Conservation (phyloP, 2,888 invertebrate genomes). For the Rhyacophila evoluta region DNA sequence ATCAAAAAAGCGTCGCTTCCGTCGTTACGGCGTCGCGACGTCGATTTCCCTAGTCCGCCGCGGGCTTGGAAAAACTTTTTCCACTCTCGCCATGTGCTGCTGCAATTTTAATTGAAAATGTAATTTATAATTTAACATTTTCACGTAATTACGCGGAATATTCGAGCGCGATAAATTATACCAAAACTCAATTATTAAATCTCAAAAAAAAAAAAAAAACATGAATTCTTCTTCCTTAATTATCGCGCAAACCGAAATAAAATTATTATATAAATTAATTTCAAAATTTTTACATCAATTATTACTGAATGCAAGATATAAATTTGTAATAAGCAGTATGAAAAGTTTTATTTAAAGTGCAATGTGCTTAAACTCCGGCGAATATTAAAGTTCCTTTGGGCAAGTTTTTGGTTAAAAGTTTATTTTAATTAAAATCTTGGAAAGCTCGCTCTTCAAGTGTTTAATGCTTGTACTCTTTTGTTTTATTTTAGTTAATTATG, state of each 20-base stretch:
- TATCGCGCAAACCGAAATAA: neutral
- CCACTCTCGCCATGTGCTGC: constrained; percentile 36
- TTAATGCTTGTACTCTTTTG: constrained; percentile 11
- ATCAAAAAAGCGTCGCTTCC: neutral
- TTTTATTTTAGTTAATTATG: constrained; percentile 14
- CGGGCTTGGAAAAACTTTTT: constrained; percentile 38
- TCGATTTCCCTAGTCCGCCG: constrained; percentile 26
- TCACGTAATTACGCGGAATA: constrained; percentile 41
- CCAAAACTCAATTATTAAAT: neutral
- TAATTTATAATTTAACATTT: constrained; percentile 47
- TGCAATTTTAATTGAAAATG: constrained; percentile 48
- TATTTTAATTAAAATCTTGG: constrained; percentile 23
- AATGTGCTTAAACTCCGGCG: neutral
- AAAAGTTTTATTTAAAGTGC: constrained; percentile 19
- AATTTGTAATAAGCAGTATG: neutral
- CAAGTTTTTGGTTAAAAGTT: constrained; percentile 6
- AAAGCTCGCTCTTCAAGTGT: neutral
- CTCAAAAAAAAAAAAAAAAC: neutral
- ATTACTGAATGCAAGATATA: constrained; percentile 3
- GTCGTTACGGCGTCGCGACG: neutral
- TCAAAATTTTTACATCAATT: constrained; percentile 17
- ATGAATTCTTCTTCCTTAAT: neutral
- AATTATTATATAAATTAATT: neutral
- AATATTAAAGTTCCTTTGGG: constrained; percentile 5
- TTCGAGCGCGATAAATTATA: neutral